These are phyloP conservation scores for Polymixis lichenea DNA, from an alignment of 2,888 invertebrate species.

Conservation along the genomic window DNA sequence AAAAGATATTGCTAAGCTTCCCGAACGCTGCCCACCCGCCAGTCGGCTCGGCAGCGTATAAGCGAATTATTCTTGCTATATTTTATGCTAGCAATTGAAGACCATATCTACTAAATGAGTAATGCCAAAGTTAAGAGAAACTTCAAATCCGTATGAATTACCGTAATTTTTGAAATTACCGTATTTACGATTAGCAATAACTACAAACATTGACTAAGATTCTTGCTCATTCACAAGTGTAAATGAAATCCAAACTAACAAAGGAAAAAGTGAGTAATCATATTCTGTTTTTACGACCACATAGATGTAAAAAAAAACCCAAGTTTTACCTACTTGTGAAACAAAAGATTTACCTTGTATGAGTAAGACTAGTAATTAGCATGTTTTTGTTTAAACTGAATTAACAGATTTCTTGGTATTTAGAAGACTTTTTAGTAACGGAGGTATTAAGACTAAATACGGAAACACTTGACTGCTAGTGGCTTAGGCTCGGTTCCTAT, in stretches of 20 bases:
- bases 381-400: conserved; percentile 32
- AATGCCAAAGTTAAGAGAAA: neutral
- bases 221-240: conserved; percentile 40
- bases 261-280: conserved; percentile 53
- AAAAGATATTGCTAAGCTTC: too few species aligned
- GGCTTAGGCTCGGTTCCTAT: neutral
- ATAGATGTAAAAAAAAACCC: conserved; percentile 44
- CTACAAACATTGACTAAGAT: conserved; percentile 44
- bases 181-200: conserved; percentile 22
- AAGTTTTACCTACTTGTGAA: neutral
- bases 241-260: conserved; percentile 44
- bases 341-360: conserved; percentile 59
- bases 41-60: too few species aligned
- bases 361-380: conserved; percentile 50
- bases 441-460: neutral
- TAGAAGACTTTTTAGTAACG: conserved; percentile 1
- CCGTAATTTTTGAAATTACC: conserved; percentile 27
- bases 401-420: conserved; percentile 47
- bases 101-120: neutral
- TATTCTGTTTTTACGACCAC: conserved; percentile 8
- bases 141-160: neutral
- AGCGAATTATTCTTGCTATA: too few species aligned
- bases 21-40: too few species aligned
- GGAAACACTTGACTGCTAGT: too few species aligned
- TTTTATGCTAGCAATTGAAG: too few species aligned